Evolutionary conservation across 2,888 invertebrate species (phyloP), one percentile per base, ranked within the genome.

Genomic region (Phyllotreta cruciferae): DNA sequence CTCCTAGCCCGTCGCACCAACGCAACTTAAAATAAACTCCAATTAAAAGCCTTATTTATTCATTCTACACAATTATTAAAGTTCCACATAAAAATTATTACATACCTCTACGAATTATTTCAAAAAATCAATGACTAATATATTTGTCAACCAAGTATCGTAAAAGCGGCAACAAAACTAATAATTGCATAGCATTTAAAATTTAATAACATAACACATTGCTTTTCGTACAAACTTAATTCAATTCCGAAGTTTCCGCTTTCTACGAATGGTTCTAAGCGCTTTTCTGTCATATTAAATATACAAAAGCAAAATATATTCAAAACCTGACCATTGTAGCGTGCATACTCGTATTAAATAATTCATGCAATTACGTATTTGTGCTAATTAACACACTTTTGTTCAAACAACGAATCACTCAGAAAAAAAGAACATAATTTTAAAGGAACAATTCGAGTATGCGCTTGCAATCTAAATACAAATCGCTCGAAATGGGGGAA

Each of bases 331-430:
- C 47, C 45, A 53, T 14, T n/a, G 24, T 45, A 45, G 39, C 34
- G 57, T 45, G 45, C 62, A 57, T 53, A 24, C 50, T 47, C 36
- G 39, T 8, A 35, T 47, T 57, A 47, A 57, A 63, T 58, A 58
- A 58, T 54, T 54, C 35, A 63, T 63, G 63, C 54, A 63, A 63
- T 63, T 54, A 57, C 45, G 52, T 42, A 44, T 58, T 58, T 63
- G 41, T 54, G 58, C 55, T 58, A 57, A 57, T 57, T 39, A 56
- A 57, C 38, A 42, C 14, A 53, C 10, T 47, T 54, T 47, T 35
- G 24, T 44, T 5, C 49, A 6, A 61, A 55, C 50, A 55, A 39
- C 9, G 11, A 39, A 7, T 53, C 3, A 13, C 13, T n/a, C 11
- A 49, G 10, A n/a, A 10, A 24, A 34, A 49, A 10, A n/a, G n/a